phyloP scores from a whole-genome alignment of 2,113 vertebrate genomes.

The Caloenas nicobarica region DNA sequence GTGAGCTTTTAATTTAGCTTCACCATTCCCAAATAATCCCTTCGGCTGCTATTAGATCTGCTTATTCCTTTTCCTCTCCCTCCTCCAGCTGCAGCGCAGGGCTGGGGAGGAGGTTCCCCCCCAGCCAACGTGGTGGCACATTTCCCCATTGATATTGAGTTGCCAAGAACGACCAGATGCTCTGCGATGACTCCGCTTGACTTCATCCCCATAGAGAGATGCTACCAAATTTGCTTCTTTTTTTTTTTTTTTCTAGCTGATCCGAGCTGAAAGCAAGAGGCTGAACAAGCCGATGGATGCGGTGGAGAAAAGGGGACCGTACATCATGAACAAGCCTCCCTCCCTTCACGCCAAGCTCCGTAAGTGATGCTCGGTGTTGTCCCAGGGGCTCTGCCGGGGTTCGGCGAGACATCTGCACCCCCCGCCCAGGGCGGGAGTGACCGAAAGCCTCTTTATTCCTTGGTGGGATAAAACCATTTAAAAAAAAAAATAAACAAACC shows the following conservation, averaged over 20 bases:
- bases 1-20: background rate
- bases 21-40: background rate
- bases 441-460: background rate
- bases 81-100: fast-evolving
- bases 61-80: background rate
- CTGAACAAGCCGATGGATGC: background rate
- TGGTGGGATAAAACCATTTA: background rate
- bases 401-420: fast-evolving
- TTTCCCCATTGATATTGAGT: background rate
- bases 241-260: background rate
- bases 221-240: background rate
- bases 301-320: conserved; percentile 88
- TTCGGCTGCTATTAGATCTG: background rate
- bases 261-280: conserved; percentile 28
- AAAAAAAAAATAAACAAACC: background rate
- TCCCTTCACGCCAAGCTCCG: conserved; percentile 89
- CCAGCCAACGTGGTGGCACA: fast-evolving
- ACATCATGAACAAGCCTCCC: conserved; percentile 85
- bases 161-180: background rate
- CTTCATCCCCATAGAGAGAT: background rate
- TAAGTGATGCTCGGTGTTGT: conserved; percentile 68
- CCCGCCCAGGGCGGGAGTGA: background rate
- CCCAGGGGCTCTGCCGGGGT: background rate
- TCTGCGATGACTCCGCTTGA: background rate
- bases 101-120: background rate